Percentiles rank a stretch among this genome's conserved stretches.
These are phyloP conservation scores for Halotydeus destructor DNA, from an alignment of 1,140 invertebrate species.

Conservation along the genomic window DNA sequence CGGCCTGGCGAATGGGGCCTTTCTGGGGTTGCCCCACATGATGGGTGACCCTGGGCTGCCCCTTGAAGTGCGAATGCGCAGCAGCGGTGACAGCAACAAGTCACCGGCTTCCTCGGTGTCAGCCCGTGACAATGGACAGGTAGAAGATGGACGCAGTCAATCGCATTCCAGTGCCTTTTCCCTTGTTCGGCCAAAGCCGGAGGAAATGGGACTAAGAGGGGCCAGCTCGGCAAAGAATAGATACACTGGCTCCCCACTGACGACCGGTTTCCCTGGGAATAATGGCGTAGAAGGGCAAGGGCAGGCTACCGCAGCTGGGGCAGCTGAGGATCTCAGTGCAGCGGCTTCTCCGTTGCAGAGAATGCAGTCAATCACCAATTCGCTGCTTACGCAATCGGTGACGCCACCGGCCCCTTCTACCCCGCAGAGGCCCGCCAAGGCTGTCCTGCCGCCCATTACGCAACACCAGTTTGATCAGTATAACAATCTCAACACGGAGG, in stretches of 20 bases:
- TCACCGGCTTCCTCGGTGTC: not conserved
- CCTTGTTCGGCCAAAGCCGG: constrained; percentile 52
- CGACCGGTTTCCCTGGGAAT: no score
- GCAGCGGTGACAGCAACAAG: not conserved
- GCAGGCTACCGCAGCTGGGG: not conserved
- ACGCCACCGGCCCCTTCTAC: constrained; percentile 16
- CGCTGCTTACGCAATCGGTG: constrained; percentile 69
- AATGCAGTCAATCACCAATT: constrained; percentile 95
- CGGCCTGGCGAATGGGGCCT: constrained; percentile 41
- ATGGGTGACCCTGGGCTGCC: constrained; percentile 3
- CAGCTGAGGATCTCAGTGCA: constrained; percentile 11
- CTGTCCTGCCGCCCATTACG: constrained; percentile 88
- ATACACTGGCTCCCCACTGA: not conserved
- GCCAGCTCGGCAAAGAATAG: not conserved
- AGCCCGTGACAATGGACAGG: constrained; percentile 5
- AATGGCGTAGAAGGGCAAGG: not conserved
- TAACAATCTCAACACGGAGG: constrained; percentile 93
- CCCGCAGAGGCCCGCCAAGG: constrained; percentile 49
- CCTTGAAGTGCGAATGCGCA: not conserved
- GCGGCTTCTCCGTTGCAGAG: constrained; percentile 59
- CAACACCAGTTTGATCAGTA: constrained; percentile 98
- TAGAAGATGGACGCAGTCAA: constrained; percentile 20
- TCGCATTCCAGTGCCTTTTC: constrained; percentile 64
- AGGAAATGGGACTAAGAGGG: constrained; percentile 23
- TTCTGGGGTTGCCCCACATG: constrained; percentile 36